Conservation (phyloP, 2,888 invertebrate species). For the Clivina fossor region DNA sequence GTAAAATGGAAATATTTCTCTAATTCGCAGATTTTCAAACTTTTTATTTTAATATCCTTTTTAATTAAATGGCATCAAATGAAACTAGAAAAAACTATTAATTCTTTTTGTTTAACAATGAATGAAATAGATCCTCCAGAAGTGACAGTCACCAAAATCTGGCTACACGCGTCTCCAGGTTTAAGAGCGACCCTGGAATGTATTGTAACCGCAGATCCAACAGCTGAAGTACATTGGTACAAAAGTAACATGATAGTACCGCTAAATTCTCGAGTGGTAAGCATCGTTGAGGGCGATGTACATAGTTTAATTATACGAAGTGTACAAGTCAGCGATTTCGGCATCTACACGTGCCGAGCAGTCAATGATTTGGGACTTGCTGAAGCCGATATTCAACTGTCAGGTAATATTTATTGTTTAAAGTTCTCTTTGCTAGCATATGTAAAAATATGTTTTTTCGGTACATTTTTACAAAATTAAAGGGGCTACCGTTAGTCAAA, state of each 20-base stretch:
- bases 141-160: conserved; percentile 63
- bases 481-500: no score
- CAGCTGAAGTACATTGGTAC: conserved; percentile 69
- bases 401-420: no score
- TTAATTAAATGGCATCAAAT: no score
- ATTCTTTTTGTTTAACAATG: no score
- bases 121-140: conserved; percentile 82
- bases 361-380: conserved; percentile 73
- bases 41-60: no score
- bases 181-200: conserved; percentile 72
- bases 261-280: conserved; percentile 53
- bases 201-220: conserved; percentile 67
- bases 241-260: conserved; percentile 62
- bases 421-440: no score
- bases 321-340: conserved; percentile 70
- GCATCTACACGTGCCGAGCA: conserved; percentile 77
- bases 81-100: no score
- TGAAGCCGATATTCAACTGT: conserved; percentile 70
- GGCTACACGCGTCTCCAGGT: conserved; percentile 75
- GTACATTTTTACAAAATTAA: no score
- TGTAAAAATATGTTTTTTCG: no score
- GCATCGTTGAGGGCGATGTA: conserved; percentile 55
- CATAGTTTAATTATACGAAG: conserved; percentile 70
- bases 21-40: no score
- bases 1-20: no score